Percentiles rank a stretch among this genome's conserved stretches.
Conservation (phyloP, 2,888 invertebrate species). For the Sarcophaga rosellei region DNA sequence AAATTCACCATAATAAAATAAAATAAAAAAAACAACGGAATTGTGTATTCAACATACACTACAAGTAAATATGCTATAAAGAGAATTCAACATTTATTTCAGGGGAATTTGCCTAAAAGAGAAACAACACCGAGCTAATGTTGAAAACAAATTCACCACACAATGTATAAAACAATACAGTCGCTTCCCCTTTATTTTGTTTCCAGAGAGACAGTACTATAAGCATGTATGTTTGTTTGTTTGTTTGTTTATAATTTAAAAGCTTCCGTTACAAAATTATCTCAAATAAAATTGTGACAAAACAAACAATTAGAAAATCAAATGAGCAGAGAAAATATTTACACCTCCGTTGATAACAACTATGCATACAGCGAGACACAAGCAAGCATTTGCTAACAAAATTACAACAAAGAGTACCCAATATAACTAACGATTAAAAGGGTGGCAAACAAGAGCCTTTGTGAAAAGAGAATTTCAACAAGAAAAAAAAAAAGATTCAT, state of each 20-base stretch:
- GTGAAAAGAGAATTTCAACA: not conserved
- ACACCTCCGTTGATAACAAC: constrained; percentile 6
- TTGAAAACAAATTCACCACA: constrained; percentile 34
- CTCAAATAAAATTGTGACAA: constrained; percentile 33
- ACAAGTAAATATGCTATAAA: constrained; percentile 38
- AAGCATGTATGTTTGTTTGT: too few species aligned
- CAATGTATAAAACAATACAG: not conserved
- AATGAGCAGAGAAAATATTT: constrained; percentile 51
- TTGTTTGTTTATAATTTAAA: not conserved
- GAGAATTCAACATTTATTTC: not conserved
- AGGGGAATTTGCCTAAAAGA: constrained; percentile 1
- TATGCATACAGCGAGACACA: not conserved
- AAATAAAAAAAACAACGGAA: too few species aligned
- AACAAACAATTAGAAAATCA: constrained; percentile 61
- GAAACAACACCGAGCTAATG: not conserved
- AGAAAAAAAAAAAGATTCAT: constrained; percentile 29
- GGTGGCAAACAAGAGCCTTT: constrained; percentile 1
- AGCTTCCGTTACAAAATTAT: constrained; percentile 54
- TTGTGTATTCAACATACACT: too few species aligned
- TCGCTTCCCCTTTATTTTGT: not conserved
- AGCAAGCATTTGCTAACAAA: not conserved
- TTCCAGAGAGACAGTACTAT: too few species aligned
- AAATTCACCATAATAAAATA: too few species aligned
- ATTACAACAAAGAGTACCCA: not conserved
- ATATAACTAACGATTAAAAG: not conserved